These are phyloP conservation scores for Edolisoma coerulescens DNA, from an alignment of 2,113 vertebrate species.

Conservation along the genomic window DNA sequence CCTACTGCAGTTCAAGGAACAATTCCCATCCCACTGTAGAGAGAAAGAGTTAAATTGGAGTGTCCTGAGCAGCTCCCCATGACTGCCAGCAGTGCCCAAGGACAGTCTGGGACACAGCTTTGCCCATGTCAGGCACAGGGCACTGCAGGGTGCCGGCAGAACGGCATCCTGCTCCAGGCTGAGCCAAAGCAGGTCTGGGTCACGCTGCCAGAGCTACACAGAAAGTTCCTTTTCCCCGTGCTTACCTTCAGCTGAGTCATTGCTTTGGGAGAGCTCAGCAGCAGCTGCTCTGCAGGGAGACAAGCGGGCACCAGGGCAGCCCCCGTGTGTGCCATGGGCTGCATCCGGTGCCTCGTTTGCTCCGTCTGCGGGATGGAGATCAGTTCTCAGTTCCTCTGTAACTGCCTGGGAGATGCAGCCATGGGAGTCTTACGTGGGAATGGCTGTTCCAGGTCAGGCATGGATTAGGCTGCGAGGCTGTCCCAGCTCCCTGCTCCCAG, in stretches of 20 bases:
- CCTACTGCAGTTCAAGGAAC: background rate
- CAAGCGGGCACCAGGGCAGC: background rate
- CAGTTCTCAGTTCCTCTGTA: background rate
- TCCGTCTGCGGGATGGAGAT: background rate
- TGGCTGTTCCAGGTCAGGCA: background rate
- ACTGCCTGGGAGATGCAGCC: background rate
- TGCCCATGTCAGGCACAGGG: background rate
- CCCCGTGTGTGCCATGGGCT: background rate
- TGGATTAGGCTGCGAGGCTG: background rate
- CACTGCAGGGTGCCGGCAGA: background rate
- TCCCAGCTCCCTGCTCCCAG: background rate
- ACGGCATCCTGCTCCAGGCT: fast-evolving
- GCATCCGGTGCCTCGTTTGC: background rate
- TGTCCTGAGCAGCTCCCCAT: background rate
- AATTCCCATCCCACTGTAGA: background rate
- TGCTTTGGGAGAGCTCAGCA: background rate
- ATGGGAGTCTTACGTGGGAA: background rate
- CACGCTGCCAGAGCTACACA: background rate
- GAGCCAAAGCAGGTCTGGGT: background rate
- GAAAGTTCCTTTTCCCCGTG: background rate
- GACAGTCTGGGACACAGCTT: background rate
- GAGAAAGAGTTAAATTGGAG: background rate
- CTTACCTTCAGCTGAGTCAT: background rate
- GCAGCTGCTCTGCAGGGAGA: background rate
- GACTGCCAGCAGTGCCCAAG: background rate